Base-by-base conservation (phyloP, 2,113 vertebrate species). In the Dipodomys spectabilis region DNA sequence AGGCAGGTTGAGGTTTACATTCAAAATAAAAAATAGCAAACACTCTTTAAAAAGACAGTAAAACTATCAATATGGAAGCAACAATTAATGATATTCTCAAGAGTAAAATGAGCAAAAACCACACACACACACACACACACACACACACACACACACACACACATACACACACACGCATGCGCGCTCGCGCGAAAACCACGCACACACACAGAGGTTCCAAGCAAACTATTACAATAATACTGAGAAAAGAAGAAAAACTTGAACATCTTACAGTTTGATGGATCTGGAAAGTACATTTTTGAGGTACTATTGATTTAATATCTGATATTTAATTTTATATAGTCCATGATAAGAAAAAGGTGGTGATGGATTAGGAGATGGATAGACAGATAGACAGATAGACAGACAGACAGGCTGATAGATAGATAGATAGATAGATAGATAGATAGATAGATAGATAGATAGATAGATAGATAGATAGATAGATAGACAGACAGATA, bases 31-130 rank as follows among this genome's bases (percentile, higher is more conserved):
- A 72, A 35, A 44, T 30, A 49, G 25, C 75, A 94, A 89, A 81
- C 64, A n/a, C 79, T 65, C 71, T 90, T 92, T 82, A 91, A 80
- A 62, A 88, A 92, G 35, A 93, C 39, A 69, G 3, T 60, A 32
- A 94, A 83, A 92, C 44, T 72, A 80, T 79, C 32, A 89, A 18
- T 35, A 73, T 32, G 81, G 89, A 65, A 77, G 49, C 9, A 92
- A 82, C 83, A 57, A n/a, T n/a, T n/a, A n/a, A 57, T 57, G 53
- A 57, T 19, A 90, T 0, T 5, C 30, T 15, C 7, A 45, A 64
- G 9, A 74, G 7, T 49, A 30, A 5, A 79, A 64, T 86, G n/a
- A 85, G 67, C 62, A 92, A 88, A 94, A 82, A 49, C 49, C 49
- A 49, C 49, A 49, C 12, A 49, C 49, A 49, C 49, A 49, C 35